Evolutionary conservation across 2,888 invertebrate species (phyloP).

Genomic region (Eubasilissa splendida): DNA sequence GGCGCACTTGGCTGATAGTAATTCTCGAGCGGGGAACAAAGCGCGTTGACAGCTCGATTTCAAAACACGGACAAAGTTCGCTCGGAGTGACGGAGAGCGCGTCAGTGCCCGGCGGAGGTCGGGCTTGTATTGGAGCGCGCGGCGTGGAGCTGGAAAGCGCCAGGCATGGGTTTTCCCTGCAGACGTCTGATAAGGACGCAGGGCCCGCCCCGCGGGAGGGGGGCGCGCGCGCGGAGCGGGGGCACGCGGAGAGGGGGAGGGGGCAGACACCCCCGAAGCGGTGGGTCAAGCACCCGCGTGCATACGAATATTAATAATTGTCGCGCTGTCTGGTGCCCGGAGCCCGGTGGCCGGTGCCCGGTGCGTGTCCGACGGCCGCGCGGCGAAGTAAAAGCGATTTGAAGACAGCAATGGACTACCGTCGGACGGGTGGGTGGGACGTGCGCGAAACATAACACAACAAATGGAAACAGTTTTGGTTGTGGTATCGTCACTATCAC

Average conservation of each 20-base stretch:
- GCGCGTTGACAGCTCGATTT: constrained; percentile 23
- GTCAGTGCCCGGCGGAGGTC: constrained; percentile 13
- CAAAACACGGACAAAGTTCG: background rate
- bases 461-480: background rate
- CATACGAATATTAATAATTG: no score
- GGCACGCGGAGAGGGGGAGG: background rate
- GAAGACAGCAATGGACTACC: no score
- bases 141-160: constrained; percentile 14
- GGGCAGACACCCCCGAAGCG: constrained; percentile 29
- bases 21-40: constrained; percentile 17
- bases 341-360: no score
- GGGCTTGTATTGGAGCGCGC: constrained; percentile 27
- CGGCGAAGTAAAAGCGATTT: no score
- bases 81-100: constrained; percentile 5
- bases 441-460: background rate
- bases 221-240: background rate
- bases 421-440: no score
- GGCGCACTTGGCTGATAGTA: background rate
- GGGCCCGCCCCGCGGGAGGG: background rate
- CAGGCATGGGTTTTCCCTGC: constrained; percentile 46
- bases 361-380: no score
- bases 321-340: no score
- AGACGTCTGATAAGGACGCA: constrained; percentile 51
- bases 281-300: constrained; percentile 31
- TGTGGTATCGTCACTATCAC: background rate